These are phyloP conservation scores for Oryzias woworae DNA, from an alignment of 2,113 vertebrate species.

Conservation along the genomic window DNA sequence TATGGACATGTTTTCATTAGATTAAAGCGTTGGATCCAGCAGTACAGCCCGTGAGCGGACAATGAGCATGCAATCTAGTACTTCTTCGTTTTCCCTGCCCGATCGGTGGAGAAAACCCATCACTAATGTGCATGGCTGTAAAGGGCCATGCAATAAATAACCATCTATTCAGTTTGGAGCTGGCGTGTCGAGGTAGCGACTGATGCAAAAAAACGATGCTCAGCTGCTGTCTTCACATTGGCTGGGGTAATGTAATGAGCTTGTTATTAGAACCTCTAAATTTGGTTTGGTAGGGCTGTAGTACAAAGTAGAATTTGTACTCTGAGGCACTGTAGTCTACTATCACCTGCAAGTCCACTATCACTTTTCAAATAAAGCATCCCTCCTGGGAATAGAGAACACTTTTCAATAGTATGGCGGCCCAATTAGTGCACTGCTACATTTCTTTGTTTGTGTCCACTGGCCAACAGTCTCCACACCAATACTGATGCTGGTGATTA, in stretches of 20 bases:
- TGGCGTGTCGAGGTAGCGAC: constrained; percentile 17
- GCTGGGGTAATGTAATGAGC: neutral
- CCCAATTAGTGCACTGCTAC: constrained; percentile 43
- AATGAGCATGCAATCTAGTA: constrained; percentile 62
- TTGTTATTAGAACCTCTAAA: constrained; percentile 6
- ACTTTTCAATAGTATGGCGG: constrained; percentile 19
- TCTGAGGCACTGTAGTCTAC: neutral
- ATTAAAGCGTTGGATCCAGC: constrained; percentile 51
- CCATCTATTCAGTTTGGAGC: constrained; percentile 49
- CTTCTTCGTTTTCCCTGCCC: constrained; percentile 43
- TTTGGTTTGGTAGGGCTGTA: constrained; percentile 1
- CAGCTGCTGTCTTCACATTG: neutral
- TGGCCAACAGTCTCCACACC: constrained; percentile 44
- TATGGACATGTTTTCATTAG: constrained; percentile 69
- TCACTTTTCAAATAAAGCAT: constrained; percentile 5
- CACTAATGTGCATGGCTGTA: constrained; percentile 33
- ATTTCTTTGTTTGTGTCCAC: constrained; percentile 45
- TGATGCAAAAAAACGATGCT: constrained; percentile 22
- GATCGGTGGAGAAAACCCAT: constrained; percentile 47
- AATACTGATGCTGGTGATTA: constrained; percentile 58
- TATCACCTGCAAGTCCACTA: neutral
- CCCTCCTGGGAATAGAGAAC: constrained; percentile 4
- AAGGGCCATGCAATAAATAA: constrained; percentile 58
- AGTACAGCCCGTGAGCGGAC: constrained; percentile 48
- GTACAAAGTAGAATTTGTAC: neutral